Evolutionary conservation across 2,888 invertebrate genomes (phyloP), one percentile per base, ranked within the genome.

Genomic region (Fragum whitleyi): DNA sequence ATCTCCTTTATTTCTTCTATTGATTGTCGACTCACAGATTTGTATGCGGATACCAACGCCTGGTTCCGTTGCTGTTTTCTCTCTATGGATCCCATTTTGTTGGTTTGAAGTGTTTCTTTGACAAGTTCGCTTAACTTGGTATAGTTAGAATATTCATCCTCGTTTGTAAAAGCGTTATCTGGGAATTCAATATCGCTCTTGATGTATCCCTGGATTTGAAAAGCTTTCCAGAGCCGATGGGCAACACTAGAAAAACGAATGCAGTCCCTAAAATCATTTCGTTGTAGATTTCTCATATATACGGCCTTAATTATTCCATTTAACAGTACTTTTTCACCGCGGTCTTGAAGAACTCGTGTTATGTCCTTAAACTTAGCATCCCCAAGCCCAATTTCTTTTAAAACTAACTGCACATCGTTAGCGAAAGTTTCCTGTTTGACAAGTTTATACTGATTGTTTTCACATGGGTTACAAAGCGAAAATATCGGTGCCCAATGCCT

Each of bases 351-450:
- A 6, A 26, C 51, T 6, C 51, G 29, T 16, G 21, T 28, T 51
- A 69, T 47, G 0, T 21, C 51, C 11, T 53, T 19, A 9, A 23
- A 47, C 19, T 69, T 69, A 0, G 21, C 28, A 9, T 47, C 7
- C 2, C 51, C 68, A 7, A 69, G 16, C 11, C 28, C 21, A 19
- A 69, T 14, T 69, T 28, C 51, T 28, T 69, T 53, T 16, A 69
- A 23, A 28, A 51, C 53, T 36, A 29, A 51, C 21, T 77, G 74
- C 6, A 77, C 71, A 42, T 81, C 81, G n/a, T 70, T 36, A n/a
- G 77, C 32, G 47, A 81, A 81, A 3, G 74, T 65, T 72, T 81
- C 81, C 23, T 72, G 74, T 53, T 81, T 81, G 3, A 81, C 75
- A 26, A 81, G 21, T 42, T 67, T 28, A 26, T 26, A 62, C 16